These are phyloP conservation scores for Lepidurus apus DNA, from an alignment of 1,140 invertebrate species.

Conservation along the genomic window DNA sequence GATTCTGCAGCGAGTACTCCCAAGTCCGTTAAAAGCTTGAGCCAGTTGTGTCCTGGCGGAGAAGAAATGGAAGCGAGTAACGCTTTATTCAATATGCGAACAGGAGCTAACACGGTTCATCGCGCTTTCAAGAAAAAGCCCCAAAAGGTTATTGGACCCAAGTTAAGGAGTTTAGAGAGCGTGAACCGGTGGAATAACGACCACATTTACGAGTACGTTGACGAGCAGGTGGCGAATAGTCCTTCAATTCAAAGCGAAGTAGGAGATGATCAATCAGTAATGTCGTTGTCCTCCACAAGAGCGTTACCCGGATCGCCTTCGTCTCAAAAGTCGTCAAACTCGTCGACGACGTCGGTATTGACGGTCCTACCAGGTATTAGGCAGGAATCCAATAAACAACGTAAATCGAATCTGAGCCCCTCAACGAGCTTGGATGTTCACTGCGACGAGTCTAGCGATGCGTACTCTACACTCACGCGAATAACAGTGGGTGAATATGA, in stretches of 20 bases:
- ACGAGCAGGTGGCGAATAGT: not conserved
- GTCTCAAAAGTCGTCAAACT: constrained; percentile 16
- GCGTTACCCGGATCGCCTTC: not conserved
- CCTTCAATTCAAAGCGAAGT: not conserved
- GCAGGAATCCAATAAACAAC: not conserved
- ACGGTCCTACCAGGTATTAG: not conserved
- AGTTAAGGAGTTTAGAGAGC: not conserved
- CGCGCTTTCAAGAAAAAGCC: constrained; percentile 22
- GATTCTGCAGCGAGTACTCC: constrained; percentile 29
- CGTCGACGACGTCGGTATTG: not conserved
- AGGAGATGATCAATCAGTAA: not conserved
- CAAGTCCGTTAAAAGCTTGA: constrained; percentile 34
- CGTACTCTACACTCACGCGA: constrained; percentile 10
- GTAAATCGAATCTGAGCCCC: constrained; percentile 16
- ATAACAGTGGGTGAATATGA: constrained; percentile 25
- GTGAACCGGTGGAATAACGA: not conserved
- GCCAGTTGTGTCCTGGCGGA: constrained; percentile 28
- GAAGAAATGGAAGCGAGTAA: constrained; percentile 35
- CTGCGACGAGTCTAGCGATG: constrained; percentile 25
- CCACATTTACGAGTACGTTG: constrained; percentile 31
- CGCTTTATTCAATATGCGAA: constrained; percentile 34
- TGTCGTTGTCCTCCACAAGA: not conserved
- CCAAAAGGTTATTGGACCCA: not conserved
- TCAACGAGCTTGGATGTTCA: constrained; percentile 24
- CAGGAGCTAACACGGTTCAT: constrained; percentile 29